Percentiles rank a stretch among this genome's conserved stretches.
These are phyloP conservation scores for Trachythela sp. DNA, from an alignment of 64 coral and sea anemone genomes.

Conservation along the genomic window DNA sequence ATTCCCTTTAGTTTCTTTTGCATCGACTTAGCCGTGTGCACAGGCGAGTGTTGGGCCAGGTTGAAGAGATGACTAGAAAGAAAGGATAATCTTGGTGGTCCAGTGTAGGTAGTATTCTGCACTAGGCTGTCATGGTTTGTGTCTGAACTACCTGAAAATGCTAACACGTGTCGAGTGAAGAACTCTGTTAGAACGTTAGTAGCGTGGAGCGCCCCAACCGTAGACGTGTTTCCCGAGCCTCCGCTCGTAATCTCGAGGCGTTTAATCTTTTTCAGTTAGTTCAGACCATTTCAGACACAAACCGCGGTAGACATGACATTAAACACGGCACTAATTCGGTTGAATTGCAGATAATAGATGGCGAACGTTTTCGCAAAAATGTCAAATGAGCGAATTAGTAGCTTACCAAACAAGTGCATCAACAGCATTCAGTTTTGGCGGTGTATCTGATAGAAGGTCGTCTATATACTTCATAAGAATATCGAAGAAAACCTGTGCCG, in stretches of 20 bases:
- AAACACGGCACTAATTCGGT: too few species aligned
- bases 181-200: too few species aligned
- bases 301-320: too few species aligned
- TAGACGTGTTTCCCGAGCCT: too few species aligned
- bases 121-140: too few species aligned
- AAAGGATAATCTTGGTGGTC: neutral
- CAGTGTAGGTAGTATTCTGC: too few species aligned
- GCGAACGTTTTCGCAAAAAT: neutral
- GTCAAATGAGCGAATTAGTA: neutral
- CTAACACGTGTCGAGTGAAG: too few species aligned
- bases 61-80: conserved; percentile 68
- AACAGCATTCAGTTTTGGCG: conserved; percentile 40
- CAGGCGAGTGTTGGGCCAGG: conserved; percentile 68
- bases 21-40: conserved; percentile 52
- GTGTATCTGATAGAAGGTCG: conserved; percentile 40
- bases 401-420: conserved; percentile 65
- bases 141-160: too few species aligned
- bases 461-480: conserved; percentile 67
- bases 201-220: too few species aligned
- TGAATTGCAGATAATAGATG: neutral
- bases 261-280: too few species aligned
- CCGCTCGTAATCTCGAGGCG: too few species aligned
- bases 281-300: too few species aligned
- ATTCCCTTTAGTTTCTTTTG: conserved; percentile 56
- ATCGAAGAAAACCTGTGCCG: conserved; percentile 56